Percentiles rank a stretch among this genome's conserved stretches.
Evolutionary conservation across 1,140 invertebrate species (phyloP).

Genomic region (Trissolcus basalis): DNA sequence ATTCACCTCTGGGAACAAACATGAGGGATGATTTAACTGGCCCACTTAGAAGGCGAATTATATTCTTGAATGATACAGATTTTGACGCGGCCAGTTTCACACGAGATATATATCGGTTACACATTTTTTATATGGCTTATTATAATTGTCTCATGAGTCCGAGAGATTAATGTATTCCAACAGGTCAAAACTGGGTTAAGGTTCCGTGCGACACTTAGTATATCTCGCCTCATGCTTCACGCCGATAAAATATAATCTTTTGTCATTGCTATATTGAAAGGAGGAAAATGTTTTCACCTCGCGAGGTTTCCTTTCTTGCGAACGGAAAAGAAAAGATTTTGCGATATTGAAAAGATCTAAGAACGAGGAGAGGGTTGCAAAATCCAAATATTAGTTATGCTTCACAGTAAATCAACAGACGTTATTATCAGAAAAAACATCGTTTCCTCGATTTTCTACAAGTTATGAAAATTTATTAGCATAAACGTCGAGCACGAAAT

Average conservation of each 20-base stretch:
- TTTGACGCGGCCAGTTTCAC: conserved; percentile 30
- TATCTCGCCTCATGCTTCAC: neutral
- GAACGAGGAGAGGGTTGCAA: neutral
- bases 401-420: conserved; percentile 6
- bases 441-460: conserved; percentile 25
- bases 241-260: neutral
- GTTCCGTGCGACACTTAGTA: neutral
- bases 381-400: neutral
- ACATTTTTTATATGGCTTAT: conserved; percentile 18
- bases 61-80: conserved; percentile 10
- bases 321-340: neutral
- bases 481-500: conserved; percentile 18
- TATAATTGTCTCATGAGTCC: conserved; percentile 32
- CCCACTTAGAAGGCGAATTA: conserved; percentile 12
- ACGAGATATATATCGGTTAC: conserved; percentile 22
- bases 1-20: too few species aligned
- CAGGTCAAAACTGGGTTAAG: conserved; percentile 39
- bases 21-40: conserved; percentile 9
- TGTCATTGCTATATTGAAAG: conserved; percentile 1
- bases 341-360: neutral
- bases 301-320: neutral
- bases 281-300: neutral
- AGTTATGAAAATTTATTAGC: conserved; percentile 41
- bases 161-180: conserved; percentile 7
- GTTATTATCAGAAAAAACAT: conserved; percentile 9